Evolutionary conservation across 2,113 vertebrate species (phyloP), one percentile per base, ranked within the genome.

Genomic region (Periophthalmodon schlosseri): DNA sequence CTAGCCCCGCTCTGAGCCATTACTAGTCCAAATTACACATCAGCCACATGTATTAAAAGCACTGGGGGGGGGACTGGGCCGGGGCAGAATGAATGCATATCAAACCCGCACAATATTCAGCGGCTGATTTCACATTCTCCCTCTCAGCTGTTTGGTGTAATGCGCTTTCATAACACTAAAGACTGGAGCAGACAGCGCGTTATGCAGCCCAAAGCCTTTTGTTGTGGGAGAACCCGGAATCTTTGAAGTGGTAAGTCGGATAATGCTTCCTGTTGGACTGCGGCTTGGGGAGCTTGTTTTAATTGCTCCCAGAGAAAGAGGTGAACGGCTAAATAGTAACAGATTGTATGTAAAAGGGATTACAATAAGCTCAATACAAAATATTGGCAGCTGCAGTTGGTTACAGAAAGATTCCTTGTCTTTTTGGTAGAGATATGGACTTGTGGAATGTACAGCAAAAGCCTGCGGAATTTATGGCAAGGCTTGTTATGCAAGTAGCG

Each of bases 291-390:
- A 79, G 76, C 73, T 60, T 66, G 69, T 81, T 88, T 89, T 90
- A 92, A 92, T 94, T 91, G 90, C 84, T 92, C 90, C 90, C 89
- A 88, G 81, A 90, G 89, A 93, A 90, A 91, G 83, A 82, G 71
- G 78, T 80, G 76, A 82, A 80, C 75, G 76, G 75, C 81, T 84
- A 87, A 89, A 76, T 75, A 81, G 80, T 68, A 87, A 79, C 74
- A 86, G 73, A 85, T 78, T 87, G 68, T 49, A 71, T 80, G 74
- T 84, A 87, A 70, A 77, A 67, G 20, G 76, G 78, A 87, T 87
- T 77, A 84, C 77, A 73, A 69, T 80, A 83, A 85, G 83, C 85
- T 74, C 69, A 85, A 79, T 85, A 79, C 80, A 84, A 86, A 82
- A 85, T 83, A 80, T 84, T 68, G 66, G 58, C 79, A 79, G 77